Conservation (phyloP, 2,113 vertebrate genomes). For the Phaethornis superciliosus region DNA sequence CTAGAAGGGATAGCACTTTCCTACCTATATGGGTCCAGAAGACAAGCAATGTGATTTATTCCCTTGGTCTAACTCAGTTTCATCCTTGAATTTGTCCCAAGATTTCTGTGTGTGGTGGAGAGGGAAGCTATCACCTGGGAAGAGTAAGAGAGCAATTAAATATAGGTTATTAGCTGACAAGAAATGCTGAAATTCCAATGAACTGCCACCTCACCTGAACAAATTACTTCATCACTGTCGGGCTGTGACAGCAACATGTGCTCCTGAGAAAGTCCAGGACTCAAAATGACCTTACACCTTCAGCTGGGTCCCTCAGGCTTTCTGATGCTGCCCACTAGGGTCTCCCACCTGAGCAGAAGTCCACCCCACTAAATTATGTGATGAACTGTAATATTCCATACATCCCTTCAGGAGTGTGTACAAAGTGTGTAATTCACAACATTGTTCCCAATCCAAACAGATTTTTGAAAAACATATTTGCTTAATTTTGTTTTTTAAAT, state of each 20-base stretch:
- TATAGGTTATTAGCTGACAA: neutral
- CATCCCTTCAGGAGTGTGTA: conserved; percentile 22
- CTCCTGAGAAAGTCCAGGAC: neutral
- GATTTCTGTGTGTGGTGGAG: neutral
- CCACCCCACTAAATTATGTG: neutral
- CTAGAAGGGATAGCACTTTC: neutral
- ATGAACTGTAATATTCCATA: conserved; percentile 4
- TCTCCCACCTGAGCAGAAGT: neutral
- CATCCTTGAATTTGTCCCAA: conserved; percentile 8
- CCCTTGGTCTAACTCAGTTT: neutral
- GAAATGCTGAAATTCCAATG: neutral
- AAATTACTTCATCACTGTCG: neutral
- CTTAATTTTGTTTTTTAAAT: conserved; percentile 34
- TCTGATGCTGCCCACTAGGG: neutral
- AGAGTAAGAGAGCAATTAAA: neutral
- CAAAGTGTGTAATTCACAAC: neutral
- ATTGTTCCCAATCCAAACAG: neutral
- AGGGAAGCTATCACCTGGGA: neutral
- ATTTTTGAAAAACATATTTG: conserved; percentile 49
- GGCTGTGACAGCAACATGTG: neutral
- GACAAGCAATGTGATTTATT: neutral
- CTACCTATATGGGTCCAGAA: neutral
- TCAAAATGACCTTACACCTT: neutral
- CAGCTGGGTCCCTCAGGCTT: neutral
- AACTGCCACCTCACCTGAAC: neutral